A percentile compares a stretch with the other conserved stretches of the same genome.
These are phyloP conservation scores for Platynereis dumerilii DNA, from an alignment of 2,888 invertebrate species.

Conservation along the genomic window DNA sequence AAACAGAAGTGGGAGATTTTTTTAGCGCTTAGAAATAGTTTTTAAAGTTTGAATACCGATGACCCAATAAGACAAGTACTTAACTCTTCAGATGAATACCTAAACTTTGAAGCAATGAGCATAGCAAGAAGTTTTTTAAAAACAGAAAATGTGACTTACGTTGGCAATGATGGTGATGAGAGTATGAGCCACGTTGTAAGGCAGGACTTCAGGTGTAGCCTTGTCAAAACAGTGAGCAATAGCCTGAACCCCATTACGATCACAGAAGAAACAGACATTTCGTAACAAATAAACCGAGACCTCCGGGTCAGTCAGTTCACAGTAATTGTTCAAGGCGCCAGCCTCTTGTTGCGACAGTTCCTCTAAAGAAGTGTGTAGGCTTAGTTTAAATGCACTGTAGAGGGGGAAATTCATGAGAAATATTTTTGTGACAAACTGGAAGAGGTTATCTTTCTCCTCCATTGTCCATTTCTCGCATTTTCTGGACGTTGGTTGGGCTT, in stretches of 20 bases:
- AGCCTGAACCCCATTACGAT: slow-evolving; percentile 85
- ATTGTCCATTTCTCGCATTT: slow-evolving; percentile 70
- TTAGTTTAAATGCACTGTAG: slow-evolving; percentile 79
- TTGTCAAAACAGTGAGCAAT: slow-evolving; percentile 86
- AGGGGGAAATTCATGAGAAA: slow-evolving; percentile 86
- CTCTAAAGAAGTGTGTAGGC: slow-evolving; percentile 79
- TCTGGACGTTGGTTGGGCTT: slow-evolving; percentile 4
- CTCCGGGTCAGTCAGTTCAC: slow-evolving; percentile 87
- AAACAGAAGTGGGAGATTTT: too few relatives aligned
- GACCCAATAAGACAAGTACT: too few relatives aligned
- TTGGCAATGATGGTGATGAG: slow-evolving; percentile 91
- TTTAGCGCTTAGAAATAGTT: too few relatives aligned
- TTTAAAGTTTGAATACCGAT: too few relatives aligned
- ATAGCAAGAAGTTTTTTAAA: too few relatives aligned
- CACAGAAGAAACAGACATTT: slow-evolving; percentile 93
- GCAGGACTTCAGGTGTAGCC: slow-evolving; percentile 75
- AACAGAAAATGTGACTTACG: slow-evolving; percentile 64
- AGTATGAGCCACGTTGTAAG: slow-evolving; percentile 88
- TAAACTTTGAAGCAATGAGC: too few relatives aligned
- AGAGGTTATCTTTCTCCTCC: slow-evolving; percentile 85
- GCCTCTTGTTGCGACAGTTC: slow-evolving; percentile 86
- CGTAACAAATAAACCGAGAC: slow-evolving; percentile 85
- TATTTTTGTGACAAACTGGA: slow-evolving; percentile 85
- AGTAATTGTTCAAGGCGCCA: slow-evolving; percentile 78
- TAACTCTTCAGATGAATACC: too few relatives aligned